Conservation (phyloP, 1,140 invertebrate species). For the Drosophila kikkawai region DNA sequence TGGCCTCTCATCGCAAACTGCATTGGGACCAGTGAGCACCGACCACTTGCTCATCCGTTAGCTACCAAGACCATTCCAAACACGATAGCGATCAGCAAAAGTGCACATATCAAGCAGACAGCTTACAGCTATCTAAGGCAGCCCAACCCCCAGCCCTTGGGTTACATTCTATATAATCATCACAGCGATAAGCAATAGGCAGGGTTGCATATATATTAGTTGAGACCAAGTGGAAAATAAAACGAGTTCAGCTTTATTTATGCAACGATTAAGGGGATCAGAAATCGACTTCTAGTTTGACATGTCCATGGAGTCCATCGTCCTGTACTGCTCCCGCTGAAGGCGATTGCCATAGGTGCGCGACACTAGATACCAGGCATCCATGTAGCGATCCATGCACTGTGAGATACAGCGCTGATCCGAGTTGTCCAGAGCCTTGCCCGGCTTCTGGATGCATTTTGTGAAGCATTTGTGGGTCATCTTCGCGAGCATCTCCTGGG, state of each 20-base stretch:
- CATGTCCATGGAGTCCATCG: conserved; percentile 4
- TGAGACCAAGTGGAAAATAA: background rate
- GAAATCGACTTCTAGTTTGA: conserved; percentile 15
- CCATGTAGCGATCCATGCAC: conserved; percentile 99
- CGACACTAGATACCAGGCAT: conserved; percentile 96
- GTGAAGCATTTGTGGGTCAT: conserved; percentile 99
- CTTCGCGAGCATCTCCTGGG: conserved; percentile 97
- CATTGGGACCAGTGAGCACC: conserved; percentile 55
- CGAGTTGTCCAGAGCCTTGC: conserved; percentile 93
- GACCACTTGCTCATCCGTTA: conserved; percentile 72
- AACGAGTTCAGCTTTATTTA: conserved; percentile 12
- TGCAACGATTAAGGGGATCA: background rate
- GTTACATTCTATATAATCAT: conserved; percentile 33
- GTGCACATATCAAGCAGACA: conserved; percentile 68
- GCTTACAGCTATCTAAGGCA: conserved; percentile 26
- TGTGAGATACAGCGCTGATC: conserved; percentile 98
- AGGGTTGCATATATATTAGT: background rate
- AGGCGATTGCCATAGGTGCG: conserved; percentile 93
- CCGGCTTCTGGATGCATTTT: conserved; percentile 96
- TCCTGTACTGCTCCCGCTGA: conserved; percentile 87
- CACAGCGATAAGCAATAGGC: conserved; percentile 45
- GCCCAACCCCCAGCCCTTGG: conserved; percentile 9
- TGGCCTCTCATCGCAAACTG: conserved; percentile 34
- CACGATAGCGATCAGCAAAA: conserved; percentile 79
- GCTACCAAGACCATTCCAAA: conserved; percentile 85